A percentile compares a stretch with the other conserved stretches of the same genome.
phyloP scores from a whole-genome alignment of 2,113 vertebrate species.

The Notiomystis cincta region DNA sequence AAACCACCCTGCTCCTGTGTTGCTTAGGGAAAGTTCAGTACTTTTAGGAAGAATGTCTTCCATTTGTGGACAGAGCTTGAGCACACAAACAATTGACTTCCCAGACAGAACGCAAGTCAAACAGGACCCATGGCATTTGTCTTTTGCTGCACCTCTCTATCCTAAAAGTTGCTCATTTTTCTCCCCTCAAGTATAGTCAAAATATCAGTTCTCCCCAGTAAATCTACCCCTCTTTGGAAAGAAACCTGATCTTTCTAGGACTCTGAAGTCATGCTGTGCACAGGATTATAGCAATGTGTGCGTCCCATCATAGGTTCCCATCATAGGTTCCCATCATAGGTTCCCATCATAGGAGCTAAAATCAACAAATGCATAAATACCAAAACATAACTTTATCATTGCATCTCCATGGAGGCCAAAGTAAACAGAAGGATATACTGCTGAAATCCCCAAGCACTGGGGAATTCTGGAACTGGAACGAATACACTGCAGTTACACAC shows the following conservation, averaged over 20 bases:
- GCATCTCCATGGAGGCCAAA: neutral
- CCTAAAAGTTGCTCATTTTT: neutral
- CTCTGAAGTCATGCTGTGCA: neutral
- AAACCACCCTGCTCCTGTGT: neutral
- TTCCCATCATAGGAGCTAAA: neutral
- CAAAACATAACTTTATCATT: neutral
- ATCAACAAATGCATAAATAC: neutral
- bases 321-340: neutral
- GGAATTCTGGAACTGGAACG: too few relatives aligned
- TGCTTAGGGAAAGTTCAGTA: neutral
- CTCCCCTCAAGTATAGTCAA: neutral
- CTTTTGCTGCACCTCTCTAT: neutral
- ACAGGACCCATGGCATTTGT: neutral
- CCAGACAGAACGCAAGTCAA: neutral
- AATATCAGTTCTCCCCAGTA: neutral
- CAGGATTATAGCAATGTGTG: neutral
- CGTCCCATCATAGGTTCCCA: neutral
- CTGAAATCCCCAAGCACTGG: neutral
- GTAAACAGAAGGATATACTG: neutral
- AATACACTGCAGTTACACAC: neutral
- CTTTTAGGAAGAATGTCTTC: neutral
- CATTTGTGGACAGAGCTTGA: neutral
- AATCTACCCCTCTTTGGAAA: neutral
- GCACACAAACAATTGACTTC: neutral
- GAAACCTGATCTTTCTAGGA: neutral